phyloP scores from a whole-genome alignment of 2,888 invertebrate species.

The Drosophila yooni region DNA sequence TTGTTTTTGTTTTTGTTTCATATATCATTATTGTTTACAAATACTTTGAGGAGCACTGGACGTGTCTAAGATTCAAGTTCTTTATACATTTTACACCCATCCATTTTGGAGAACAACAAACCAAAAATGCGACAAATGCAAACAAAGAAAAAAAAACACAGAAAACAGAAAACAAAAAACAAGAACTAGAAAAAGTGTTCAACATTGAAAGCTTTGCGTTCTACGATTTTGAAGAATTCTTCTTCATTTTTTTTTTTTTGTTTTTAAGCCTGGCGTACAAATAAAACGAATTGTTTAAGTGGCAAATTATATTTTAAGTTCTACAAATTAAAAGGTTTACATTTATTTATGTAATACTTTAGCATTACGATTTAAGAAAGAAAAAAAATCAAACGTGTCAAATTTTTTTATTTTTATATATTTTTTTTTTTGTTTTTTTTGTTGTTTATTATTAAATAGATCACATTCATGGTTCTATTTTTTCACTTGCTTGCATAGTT shows the following conservation, averaged over 20 bases:
- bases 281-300: conserved; percentile 41
- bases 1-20: conserved; percentile 29
- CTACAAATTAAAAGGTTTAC: conserved; percentile 71
- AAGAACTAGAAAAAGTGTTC: conserved; percentile 8
- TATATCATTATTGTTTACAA: conserved; percentile 82
- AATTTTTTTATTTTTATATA: conserved; percentile 40
- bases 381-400: conserved; percentile 36
- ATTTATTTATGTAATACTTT: conserved; percentile 52
- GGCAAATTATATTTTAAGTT: conserved; percentile 46
- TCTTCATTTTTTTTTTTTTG: conserved; percentile 12
- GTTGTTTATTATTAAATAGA: conserved; percentile 79
- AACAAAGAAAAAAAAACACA: conserved; percentile 20
- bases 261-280: conserved; percentile 49
- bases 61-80: conserved; percentile 79
- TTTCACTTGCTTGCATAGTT: conserved; percentile 72
- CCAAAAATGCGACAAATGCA: conserved; percentile 46
- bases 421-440: conserved; percentile 28
- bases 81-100: conserved; percentile 36
- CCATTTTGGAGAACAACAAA: conserved; percentile 37
- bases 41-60: conserved; percentile 84
- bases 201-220: conserved; percentile 49
- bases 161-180: conserved; percentile 2
- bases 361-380: conserved; percentile 27
- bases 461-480: conserved; percentile 84
- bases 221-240: conserved; percentile 15